phyloP scores from a whole-genome alignment of 2,113 vertebrate species.

The Balaenoptera acutorostrata region DNA sequence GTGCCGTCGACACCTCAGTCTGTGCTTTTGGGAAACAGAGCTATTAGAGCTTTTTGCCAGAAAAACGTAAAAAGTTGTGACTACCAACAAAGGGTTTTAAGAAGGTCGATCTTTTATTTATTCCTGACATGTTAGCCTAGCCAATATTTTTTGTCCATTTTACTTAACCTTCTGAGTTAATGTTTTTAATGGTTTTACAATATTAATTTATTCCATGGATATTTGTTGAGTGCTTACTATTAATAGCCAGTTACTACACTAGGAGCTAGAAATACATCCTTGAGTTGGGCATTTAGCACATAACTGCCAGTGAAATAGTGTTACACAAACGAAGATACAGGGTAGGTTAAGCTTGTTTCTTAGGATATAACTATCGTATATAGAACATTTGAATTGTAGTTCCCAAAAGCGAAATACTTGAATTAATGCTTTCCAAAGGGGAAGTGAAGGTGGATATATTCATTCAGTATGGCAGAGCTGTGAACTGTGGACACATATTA shows the following conservation, averaged over 20 bases:
- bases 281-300: background rate
- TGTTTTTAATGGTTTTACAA: background rate
- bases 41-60: background rate
- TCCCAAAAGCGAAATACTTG: background rate
- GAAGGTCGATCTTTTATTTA: background rate
- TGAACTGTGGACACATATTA: background rate
- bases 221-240: background rate
- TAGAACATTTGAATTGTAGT: background rate
- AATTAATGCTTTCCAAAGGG: constrained; percentile 31
- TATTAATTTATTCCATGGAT: background rate
- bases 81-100: background rate
- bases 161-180: background rate
- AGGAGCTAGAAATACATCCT: background rate
- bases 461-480: constrained; percentile 16
- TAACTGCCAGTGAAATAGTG: background rate
- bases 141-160: constrained; percentile 14
- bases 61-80: background rate
- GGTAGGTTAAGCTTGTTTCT: background rate
- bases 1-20: background rate
- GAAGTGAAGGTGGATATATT: background rate
- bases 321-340: background rate
- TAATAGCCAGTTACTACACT: background rate
- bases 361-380: background rate
- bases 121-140: background rate
- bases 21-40: background rate